These are phyloP conservation scores for Xestia ashworthii DNA, from an alignment of 2,888 invertebrate genomes.

Conservation along the genomic window DNA sequence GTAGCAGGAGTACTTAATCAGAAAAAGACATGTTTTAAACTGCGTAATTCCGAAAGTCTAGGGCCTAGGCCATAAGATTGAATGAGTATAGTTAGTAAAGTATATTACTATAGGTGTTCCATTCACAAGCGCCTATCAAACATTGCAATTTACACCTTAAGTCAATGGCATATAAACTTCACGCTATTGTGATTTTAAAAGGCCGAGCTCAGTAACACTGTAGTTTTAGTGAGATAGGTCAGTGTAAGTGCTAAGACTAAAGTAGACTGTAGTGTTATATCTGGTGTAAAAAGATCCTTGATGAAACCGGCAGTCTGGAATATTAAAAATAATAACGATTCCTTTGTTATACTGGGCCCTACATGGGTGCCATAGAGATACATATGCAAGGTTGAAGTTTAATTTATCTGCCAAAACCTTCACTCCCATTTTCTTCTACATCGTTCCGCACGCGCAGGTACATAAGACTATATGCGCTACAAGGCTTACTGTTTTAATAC, in stretches of 20 bases:
- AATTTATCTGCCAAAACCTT: background rate
- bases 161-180: background rate
- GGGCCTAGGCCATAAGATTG: background rate
- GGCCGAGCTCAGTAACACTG: background rate
- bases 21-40: background rate
- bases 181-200: conserved; percentile 2
- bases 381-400: background rate
- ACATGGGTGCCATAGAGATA: background rate
- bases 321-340: background rate
- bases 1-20: background rate
- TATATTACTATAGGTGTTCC: conserved; percentile 15
- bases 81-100: background rate
- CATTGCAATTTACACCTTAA: conserved; percentile 9
- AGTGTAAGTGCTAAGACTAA: conserved; percentile 2
- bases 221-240: background rate
- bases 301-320: background rate
- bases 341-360: background rate
- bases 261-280: conserved; percentile 15
- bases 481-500: background rate
- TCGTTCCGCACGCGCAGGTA: background rate
- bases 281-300: conserved; percentile 20
- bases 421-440: background rate
- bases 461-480: background rate
- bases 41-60: background rate
- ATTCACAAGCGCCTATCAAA: background rate